These are phyloP conservation scores for Lobophora halterata DNA, from an alignment of 2,888 invertebrate species.

Conservation along the genomic window DNA sequence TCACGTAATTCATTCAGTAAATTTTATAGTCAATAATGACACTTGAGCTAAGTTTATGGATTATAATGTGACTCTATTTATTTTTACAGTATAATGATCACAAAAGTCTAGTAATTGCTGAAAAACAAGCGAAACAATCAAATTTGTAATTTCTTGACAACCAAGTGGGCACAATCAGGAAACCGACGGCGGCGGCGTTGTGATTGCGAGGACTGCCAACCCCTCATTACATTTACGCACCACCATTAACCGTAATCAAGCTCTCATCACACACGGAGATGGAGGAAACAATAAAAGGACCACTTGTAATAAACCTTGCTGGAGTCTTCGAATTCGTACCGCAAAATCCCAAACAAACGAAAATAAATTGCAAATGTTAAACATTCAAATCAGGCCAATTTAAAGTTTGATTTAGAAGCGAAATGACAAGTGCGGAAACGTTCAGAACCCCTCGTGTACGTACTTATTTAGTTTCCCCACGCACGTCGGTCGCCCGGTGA, in stretches of 20 bases:
- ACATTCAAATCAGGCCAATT: constrained; percentile 47
- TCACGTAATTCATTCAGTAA: constrained; percentile 3
- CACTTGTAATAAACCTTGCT: constrained; percentile 49
- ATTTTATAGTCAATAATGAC: constrained; percentile 13
- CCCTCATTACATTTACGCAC: constrained; percentile 73
- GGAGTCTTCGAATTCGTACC: constrained; percentile 12
- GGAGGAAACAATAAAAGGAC: constrained; percentile 67
- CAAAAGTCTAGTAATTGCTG: constrained; percentile 28
- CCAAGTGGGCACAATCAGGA: constrained; percentile 59
- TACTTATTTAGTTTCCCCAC: constrained; percentile 66
- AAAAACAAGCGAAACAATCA: constrained; percentile 44
- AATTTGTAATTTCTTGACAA: constrained; percentile 55
- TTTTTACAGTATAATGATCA: constrained; percentile 35
- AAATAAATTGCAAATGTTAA: constrained; percentile 31
- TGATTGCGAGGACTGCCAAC: constrained; percentile 60
- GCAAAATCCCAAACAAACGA: constrained; percentile 17
- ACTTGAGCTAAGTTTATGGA: constrained; percentile 25
- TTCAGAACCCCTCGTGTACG: constrained; percentile 63
- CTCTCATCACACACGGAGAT: constrained; percentile 68
- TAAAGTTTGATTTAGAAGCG: constrained; percentile 53
- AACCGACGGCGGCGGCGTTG: constrained; percentile 47
- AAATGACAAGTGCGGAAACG: constrained; percentile 69
- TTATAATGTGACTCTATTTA: constrained; percentile 27
- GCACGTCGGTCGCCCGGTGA: constrained; percentile 45
- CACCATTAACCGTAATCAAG: constrained; percentile 70